Base-by-base conservation (phyloP, 2,888 invertebrate genomes). In the Lottia gigantea region DNA sequence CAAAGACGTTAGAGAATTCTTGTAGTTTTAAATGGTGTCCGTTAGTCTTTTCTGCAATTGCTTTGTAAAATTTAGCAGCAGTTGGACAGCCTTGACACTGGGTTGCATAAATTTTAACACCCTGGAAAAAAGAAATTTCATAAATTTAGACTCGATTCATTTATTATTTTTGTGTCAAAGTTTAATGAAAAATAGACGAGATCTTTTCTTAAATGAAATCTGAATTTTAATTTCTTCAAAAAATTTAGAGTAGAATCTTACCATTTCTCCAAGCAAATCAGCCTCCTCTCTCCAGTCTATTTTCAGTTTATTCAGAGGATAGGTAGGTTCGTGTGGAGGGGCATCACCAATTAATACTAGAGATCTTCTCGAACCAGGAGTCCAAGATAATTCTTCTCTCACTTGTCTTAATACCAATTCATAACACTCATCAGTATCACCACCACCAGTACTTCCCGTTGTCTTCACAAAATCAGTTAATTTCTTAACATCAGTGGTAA, bases 341-440 rank as follows among this genome's bases (percentile, higher is more conserved):
- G 82, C 79, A 73, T 87, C 87, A 0, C 86, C 87, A 31, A 87
- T 85, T 82, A 87, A 80, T 7, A 87, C 83, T 47, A 87, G 78
- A 7, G 83, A 81, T 19, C 84, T 76, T 67, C 83, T 82, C 23
- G 83, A 80, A 14, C 82, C 83, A 0, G 83, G 81, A 12, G 82
- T 83, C 87, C 87, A 87, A 15, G 82, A 81, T 62, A 85, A 74
- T 66, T 82, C 73, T 3, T 79, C 79, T 26, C 84, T 77, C 2
- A 81, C 84, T 73, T 86, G 77, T 46, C 80, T 76, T 46, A 87
- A 78, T 14, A 86, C 87, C 46, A 87, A 78, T 73, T 87, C 87
- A 74, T 87, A 87, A 68, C 86, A 86, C 66, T 87, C 87, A 45
- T 83, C 83, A 1, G 73, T 71, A 72, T 87, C 86, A 0, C 86